phyloP scores from a whole-genome alignment of 2,797 vertebrate genomes.

The Salarias fasciatus region DNA sequence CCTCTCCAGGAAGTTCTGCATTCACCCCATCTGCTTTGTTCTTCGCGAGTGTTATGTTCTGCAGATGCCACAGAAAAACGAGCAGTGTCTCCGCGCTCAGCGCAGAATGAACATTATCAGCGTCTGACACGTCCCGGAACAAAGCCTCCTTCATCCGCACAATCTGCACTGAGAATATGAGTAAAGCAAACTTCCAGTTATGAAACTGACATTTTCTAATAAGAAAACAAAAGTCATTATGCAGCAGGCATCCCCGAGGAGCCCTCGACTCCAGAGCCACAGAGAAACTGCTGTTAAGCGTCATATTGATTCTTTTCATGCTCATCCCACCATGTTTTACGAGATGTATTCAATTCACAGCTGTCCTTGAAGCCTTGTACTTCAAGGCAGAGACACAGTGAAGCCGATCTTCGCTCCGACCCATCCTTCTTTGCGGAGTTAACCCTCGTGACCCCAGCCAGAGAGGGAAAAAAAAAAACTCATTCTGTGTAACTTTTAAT shows the following conservation, averaged over 20 bases:
- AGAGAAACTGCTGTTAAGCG: conserved; percentile 42
- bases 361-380: conserved; percentile 69
- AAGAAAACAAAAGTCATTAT: conserved; percentile 29
- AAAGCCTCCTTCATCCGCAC: conserved; percentile 33
- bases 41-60: conserved; percentile 17
- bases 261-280: conserved; percentile 28
- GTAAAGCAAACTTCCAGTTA: conserved; percentile 33
- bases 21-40: conserved; percentile 26
- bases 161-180: conserved; percentile 19
- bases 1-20: not conserved
- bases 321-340: conserved; percentile 55
- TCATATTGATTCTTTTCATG: conserved; percentile 52
- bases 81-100: conserved; percentile 5
- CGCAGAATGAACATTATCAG: conserved; percentile 4
- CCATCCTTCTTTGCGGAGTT: conserved; percentile 56
- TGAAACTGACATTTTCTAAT: conserved; percentile 45
- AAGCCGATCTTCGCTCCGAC: conserved; percentile 59
- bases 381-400: conserved; percentile 51
- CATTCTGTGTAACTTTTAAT: conserved; percentile 76
- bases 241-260: conserved; percentile 14
- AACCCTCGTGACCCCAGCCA: conserved; percentile 67
- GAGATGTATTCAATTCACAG: conserved; percentile 55
- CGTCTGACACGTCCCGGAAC: conserved; percentile 24
- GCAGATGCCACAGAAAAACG: conserved; percentile 17
- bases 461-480: conserved; percentile 57